Base-by-base conservation (phyloP, 2,797 vertebrate genomes). In the Scyliorhinus canicula region DNA sequence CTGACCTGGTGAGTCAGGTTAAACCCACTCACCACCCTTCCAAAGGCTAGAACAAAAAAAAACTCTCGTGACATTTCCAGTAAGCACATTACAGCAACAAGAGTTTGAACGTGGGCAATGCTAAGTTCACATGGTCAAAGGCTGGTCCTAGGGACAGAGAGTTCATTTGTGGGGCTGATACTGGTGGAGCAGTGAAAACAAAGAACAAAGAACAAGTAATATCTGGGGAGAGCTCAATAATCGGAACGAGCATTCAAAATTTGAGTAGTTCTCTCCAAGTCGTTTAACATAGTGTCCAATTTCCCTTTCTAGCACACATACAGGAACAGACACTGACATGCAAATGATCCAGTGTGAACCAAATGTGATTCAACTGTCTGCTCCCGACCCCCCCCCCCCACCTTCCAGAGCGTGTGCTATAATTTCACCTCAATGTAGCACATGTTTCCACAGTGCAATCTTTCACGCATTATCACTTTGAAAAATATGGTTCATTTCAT, bases 401-500 rank as follows among this genome's bases (percentile, higher is more conserved):
- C n/a, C n/a, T n/a, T n/a, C n/a, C n/a, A n/a, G n/a, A 74, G 2
- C 74, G 26, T 74, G 67, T 69, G 67, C 67, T 94, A 74, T 55
- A 50, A 94, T 74, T 35, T 94, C 93, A 94, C 67, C 93, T 69
- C 67, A 1, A 19, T 12, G 93, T 24, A 50, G 67, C 47, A 74
- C n/a, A 14, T 35, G 40, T 91, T 65, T 63, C n/a, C 8, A 65
- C 12, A 4, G n/a, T 91, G 60, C 63, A 26, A 40, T 91, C 40
- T 63, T 91, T 65, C 21, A 65, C 21, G 9, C 35, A 40, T 21
- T n/a, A 63, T 21, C 57, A 65, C 60, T 24, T 65, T 28, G 21
- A 57, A 91, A 91, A 44, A 65, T 91, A 91, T 65, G 57, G 57
- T 24, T 65, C 88, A 91, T 44, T 91, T 91, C 63, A 91, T 91